Percentiles rank a stretch among this genome's conserved stretches.
These are phyloP conservation scores for Halcyon smyrnensis DNA, from an alignment of 2,797 vertebrate species.

Conservation along the genomic window DNA sequence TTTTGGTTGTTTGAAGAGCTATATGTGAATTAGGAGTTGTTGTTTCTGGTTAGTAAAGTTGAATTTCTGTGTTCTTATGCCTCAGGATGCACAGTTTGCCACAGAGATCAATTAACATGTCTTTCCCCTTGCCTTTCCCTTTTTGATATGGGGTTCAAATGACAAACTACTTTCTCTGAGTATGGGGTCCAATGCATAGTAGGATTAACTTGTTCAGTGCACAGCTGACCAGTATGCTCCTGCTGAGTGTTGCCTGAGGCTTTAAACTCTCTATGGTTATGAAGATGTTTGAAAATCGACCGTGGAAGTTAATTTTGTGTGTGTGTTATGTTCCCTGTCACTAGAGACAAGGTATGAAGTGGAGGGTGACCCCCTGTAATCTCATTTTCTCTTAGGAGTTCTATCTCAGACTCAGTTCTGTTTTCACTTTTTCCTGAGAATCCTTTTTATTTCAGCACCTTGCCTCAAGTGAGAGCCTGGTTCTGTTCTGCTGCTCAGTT, in stretches of 20 bases:
- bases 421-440: neutral
- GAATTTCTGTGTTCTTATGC: neutral
- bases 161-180: neutral
- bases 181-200: neutral
- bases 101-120: neutral
- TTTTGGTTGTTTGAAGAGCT: neutral
- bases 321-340: neutral
- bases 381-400: neutral
- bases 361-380: neutral
- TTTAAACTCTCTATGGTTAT: neutral
- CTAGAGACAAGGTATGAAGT: neutral
- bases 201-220: neutral
- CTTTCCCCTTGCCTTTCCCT: neutral
- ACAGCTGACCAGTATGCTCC: neutral
- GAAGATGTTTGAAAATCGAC: constrained; percentile 16
- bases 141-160: neutral
- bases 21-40: neutral
- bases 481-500: neutral
- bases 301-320: neutral
- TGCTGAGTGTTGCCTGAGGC: neutral
- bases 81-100: neutral
- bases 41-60: neutral
- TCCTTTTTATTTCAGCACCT: neutral
- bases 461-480: neutral
- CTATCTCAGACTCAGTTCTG: neutral